Evolutionary conservation across 2,113 vertebrate species (phyloP).

Genomic region (Macaca mulatta): DNA sequence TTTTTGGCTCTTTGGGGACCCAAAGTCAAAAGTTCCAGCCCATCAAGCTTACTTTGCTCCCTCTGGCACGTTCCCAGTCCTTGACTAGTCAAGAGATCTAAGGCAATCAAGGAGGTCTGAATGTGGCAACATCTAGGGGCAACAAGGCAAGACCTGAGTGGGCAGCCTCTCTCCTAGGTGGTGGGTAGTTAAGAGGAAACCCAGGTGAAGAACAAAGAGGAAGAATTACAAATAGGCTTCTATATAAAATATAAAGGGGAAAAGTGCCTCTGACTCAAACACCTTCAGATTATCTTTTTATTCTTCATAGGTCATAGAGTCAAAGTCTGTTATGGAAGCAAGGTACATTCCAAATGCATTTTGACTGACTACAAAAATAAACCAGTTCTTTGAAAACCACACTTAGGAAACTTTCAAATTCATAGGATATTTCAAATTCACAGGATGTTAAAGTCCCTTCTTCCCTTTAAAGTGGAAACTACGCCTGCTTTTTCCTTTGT

Average conservation of each 20-base stretch:
- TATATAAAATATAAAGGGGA: background rate
- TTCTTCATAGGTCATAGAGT: background rate
- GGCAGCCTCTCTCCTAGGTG: background rate
- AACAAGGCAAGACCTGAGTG: background rate
- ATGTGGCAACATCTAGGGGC: background rate
- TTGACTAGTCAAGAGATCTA: background rate
- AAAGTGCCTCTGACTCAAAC: background rate
- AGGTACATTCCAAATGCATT: background rate
- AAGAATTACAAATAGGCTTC: background rate
- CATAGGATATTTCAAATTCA: background rate
- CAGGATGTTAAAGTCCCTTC: background rate
- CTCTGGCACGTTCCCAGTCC: background rate
- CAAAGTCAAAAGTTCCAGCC: background rate
- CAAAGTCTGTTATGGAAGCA: conserved; percentile 15
- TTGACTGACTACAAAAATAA: conserved; percentile 21
- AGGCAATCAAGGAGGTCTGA: background rate
- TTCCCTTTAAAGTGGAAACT: background rate
- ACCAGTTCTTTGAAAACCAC: conserved; percentile 19
- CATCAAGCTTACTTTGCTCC: background rate
- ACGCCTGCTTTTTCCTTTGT: background rate
- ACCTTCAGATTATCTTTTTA: conserved; percentile 1
- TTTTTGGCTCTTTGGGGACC: background rate
- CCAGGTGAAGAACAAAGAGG: background rate
- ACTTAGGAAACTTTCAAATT: conserved; percentile 3
- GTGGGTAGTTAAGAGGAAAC: background rate